phyloP scores from a whole-genome alignment of 1,140 invertebrate genomes.

The Temnothorax curvispinosus region DNA sequence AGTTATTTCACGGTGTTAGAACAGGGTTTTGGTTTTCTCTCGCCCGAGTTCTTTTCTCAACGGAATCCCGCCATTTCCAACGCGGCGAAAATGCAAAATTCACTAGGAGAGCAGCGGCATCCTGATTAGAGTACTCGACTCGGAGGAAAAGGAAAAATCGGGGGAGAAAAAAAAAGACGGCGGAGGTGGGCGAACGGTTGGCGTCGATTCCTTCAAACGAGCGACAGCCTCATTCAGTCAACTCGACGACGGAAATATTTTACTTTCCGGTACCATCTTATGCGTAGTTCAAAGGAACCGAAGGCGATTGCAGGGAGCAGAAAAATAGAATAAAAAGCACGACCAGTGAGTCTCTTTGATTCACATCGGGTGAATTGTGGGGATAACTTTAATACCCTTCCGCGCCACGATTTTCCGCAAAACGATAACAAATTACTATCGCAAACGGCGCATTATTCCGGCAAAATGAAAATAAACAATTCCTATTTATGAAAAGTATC shows the following conservation, averaged over 20 bases:
- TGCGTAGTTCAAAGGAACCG: conserved; percentile 56
- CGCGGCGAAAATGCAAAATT: conserved; percentile 69
- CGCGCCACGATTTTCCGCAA: conserved; percentile 13
- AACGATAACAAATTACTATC: conserved; percentile 48
- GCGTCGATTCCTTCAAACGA: conserved; percentile 47
- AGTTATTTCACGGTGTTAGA: conserved; percentile 57
- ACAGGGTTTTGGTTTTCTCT: conserved; percentile 55
- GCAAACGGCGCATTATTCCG: conserved; percentile 26
- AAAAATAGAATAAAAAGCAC: conserved; percentile 35
- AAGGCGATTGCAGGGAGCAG: conserved; percentile 36
- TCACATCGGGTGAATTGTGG: background rate
- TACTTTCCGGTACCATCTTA: conserved; percentile 53
- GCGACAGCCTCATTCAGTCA: conserved; percentile 47
- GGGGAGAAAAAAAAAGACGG: background rate
- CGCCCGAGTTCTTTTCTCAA: conserved; percentile 59
- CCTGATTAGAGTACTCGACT: conserved; percentile 64
- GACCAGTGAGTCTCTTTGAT: conserved; percentile 40
- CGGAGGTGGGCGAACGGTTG: conserved; percentile 1
- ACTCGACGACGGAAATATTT: conserved; percentile 64
- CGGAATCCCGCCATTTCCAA: conserved; percentile 39
- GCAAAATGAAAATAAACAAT: conserved; percentile 14
- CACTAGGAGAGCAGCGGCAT: conserved; percentile 48
- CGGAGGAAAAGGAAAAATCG: conserved; percentile 55
- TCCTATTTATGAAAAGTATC: background rate
- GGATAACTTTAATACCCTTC: conserved; percentile 46